Base-by-base conservation (phyloP, 2,888 invertebrate genomes). In the Metopia argyrocephala region DNA sequence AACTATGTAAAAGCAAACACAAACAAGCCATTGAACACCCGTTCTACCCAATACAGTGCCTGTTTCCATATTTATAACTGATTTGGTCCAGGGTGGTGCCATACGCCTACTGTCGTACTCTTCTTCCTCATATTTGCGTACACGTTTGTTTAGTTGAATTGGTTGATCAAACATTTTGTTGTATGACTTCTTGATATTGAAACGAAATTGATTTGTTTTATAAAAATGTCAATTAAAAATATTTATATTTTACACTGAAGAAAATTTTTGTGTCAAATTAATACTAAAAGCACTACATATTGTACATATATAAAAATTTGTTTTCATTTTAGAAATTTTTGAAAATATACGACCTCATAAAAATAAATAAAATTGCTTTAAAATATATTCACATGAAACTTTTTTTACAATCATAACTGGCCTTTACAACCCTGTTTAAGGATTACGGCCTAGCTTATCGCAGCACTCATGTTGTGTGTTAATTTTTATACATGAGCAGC, bases 21-120 rank as follows among this genome's bases (percentile, higher is more conserved):
- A 25, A 21, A 38, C 27, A 9, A 73, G 62, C 73, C 68, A 73
- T 9, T n/a, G 48, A 1, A 21, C 23, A 0, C 52, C 65, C 4
- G 71, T 71, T 5, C 78, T 71, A 9, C 50, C 56, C 28, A 78
- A 20, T 6, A 68, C 27, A 3, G 48, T 73, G 7, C 68, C 66
- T 9, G 20, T 31, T 23, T 78, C 71, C 2, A 71, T 28, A 65
- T 78, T 54, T 15, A 66, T 3, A 6, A 66, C n/a, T 0, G 18
- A 9, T 38, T 70, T 69, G 3, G 56, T 50, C 64, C 69, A 64
- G 1, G 56, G 15, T 20, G 5, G 4, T 31, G 18, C 25, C 3
- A 1, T 4, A 12, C 2, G 9, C 21, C 9, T 9, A 25, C 12
- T 25, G 9, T 1, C 15, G 21, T 3, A 1, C 38, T 74, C 50